Base-by-base conservation (phyloP, 2,113 vertebrate species). In the Clupea harengus region DNA sequence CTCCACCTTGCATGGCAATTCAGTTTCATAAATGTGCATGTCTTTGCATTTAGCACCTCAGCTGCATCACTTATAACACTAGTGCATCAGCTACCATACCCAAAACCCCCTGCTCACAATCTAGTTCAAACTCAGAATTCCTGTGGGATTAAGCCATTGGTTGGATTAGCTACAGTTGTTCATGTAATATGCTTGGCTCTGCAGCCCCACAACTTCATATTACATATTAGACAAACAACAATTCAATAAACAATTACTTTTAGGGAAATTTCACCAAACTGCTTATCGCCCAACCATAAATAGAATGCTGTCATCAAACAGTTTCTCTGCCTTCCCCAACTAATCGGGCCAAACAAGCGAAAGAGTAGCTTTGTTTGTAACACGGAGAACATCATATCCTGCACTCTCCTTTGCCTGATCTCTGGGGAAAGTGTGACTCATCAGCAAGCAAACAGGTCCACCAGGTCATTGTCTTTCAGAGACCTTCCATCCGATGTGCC, bases 371-470 rank as follows among this genome's bases (percentile, higher is more conserved):
- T 32, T 8, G 25, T 57, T 6, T 47, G 46, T 47, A 3, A 1
- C 0, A 20, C 18, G 20, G 17, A 72, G 64, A 72, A 75, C 67
- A 75, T 75, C 67, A 75, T 75, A 10, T 72, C 25, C 64, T 57
- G 54, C 54, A 57, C 60, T 28, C 9, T 0, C 47, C 28, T 83
- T 83, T 57, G 25, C 49, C 50, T 32, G 64, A 28, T 83, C 50
- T 45, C 82, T 57, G 28, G 57, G 82, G 50, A 83, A 60, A 60
- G 28, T 0, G 4, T 45, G 49, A 83, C 54, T 83, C 82, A 83
- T 50, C 82, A 60, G 17, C 39, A 20, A 60, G 7, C 52, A 83
- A 57, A 60, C 50, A 83, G 44, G 54, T 8, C 50, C 25, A 39
- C 39, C 82, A 57, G 54, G 50, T 83, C 82, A 32, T 57, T 60